Percentiles rank a stretch among this genome's conserved stretches.
Conservation (phyloP, 1,140 invertebrate genomes). For the Pectinophora gossypiella region DNA sequence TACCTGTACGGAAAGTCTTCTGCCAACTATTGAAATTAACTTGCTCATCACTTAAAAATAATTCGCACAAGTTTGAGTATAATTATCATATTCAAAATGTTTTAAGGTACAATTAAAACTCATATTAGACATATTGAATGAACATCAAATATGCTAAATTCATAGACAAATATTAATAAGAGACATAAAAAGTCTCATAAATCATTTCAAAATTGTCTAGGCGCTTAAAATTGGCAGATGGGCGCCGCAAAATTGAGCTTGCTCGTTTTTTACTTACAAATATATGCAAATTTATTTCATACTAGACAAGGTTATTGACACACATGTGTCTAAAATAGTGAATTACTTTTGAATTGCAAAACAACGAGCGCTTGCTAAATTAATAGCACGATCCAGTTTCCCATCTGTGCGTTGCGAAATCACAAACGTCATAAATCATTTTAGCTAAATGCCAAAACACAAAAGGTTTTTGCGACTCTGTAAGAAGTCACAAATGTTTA, state of each 20-base stretch:
- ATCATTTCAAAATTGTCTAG: conserved; percentile 19
- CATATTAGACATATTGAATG: too few relatives aligned
- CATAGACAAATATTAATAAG: too few relatives aligned
- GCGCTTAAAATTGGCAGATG: conserved; percentile 17
- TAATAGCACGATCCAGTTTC: conserved; percentile 48
- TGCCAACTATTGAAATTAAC: too few relatives aligned
- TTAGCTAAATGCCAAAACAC: too few relatives aligned
- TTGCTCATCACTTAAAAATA: too few relatives aligned
- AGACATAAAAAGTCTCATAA: conserved; percentile 15
- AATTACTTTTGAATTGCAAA: conserved; percentile 54
- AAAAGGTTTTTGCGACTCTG: too few relatives aligned
- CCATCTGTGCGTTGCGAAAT: conserved; percentile 36
- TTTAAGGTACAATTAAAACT: too few relatives aligned
- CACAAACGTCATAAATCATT: conserved; percentile 28
- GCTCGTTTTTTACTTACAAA: conserved; percentile 34
- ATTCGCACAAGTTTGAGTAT: too few relatives aligned
- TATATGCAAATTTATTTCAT: conserved; percentile 57
- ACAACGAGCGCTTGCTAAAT: conserved; percentile 45
- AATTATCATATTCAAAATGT: too few relatives aligned
- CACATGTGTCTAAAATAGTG: conserved; percentile 45
- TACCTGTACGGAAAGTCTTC: too few relatives aligned
- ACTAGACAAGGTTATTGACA: conserved; percentile 62
- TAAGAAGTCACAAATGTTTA: too few relatives aligned
- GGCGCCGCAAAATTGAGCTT: not conserved
- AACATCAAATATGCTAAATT: too few relatives aligned